Conservation (phyloP, 2,797 vertebrate species). For the Tapirus indicus region DNA sequence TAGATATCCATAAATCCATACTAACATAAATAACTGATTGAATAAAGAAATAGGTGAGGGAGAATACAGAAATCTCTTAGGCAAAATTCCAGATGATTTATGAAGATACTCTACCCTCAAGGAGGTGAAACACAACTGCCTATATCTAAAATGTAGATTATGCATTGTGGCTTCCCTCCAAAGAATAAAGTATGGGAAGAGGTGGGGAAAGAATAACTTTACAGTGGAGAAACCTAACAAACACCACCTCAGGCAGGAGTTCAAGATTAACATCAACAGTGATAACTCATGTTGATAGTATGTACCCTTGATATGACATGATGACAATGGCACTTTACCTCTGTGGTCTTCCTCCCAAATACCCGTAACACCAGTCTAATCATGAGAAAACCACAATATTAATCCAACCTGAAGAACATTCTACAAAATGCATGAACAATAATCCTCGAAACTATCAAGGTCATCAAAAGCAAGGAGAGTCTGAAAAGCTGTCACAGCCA, state of each 20-base stretch:
- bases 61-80: neutral
- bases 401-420: neutral
- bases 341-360: neutral
- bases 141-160: neutral
- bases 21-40: neutral
- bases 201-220: neutral
- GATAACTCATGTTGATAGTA: too few species aligned
- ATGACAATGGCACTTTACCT: neutral
- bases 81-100: neutral
- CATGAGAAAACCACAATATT: neutral
- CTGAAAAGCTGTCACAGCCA: neutral
- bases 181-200: neutral
- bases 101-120: neutral
- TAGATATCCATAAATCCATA: neutral
- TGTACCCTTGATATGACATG: neutral
- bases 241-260: neutral
- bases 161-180: neutral
- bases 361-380: neutral
- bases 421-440: neutral
- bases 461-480: neutral
- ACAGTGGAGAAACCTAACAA: neutral
- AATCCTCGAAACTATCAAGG: neutral
- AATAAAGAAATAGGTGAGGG: neutral
- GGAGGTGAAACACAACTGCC: neutral
- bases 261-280: neutral